Conservation (phyloP, 2,797 vertebrate species). For the Myotis planiceps region DNA sequence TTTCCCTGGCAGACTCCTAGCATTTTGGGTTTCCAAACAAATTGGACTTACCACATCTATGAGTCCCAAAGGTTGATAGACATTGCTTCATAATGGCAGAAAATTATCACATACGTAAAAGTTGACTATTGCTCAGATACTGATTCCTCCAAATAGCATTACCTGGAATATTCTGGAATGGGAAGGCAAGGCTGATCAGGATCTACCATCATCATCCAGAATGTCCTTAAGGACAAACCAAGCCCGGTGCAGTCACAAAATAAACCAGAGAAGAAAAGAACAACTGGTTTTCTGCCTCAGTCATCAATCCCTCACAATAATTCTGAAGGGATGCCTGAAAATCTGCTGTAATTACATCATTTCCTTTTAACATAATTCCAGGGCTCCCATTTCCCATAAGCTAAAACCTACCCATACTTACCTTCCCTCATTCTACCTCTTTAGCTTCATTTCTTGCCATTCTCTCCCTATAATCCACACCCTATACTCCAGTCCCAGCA, state of each 20-base stretch:
- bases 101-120: conserved; percentile 82
- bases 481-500: background rate
- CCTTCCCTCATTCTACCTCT: background rate
- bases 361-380: background rate
- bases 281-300: background rate
- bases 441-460: background rate
- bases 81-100: conserved; percentile 75
- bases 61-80: conserved; percentile 81
- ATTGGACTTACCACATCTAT: conserved; percentile 71
- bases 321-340: background rate
- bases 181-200: background rate
- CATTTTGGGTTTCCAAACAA: conserved; percentile 77
- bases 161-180: background rate
- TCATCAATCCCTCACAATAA: background rate
- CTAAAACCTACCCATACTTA: background rate
- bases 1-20: conserved; percentile 72
- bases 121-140: conserved; percentile 72
- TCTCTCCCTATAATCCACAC: background rate
- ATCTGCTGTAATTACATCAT: background rate
- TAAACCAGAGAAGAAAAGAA: background rate
- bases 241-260: background rate
- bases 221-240: background rate
- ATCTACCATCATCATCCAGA: background rate
- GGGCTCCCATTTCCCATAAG: background rate
- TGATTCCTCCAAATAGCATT: conserved; percentile 55